phyloP scores from a whole-genome alignment of 2,113 vertebrate species.

The Empidonax traillii region DNA sequence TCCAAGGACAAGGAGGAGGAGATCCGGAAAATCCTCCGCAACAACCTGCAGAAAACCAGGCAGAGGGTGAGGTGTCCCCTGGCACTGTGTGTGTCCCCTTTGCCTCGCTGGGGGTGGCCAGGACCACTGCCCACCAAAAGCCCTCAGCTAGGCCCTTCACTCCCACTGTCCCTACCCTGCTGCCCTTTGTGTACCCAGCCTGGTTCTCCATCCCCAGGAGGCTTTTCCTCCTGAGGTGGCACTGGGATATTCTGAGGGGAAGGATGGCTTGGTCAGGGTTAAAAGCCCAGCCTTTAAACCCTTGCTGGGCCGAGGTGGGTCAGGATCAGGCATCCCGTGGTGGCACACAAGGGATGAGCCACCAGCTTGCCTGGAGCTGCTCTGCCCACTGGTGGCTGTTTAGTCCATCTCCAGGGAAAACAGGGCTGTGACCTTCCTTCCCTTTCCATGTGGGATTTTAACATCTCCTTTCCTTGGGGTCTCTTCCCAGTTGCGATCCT shows the following conservation, averaged over 20 bases:
- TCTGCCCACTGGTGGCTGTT: not conserved
- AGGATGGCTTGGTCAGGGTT: not conserved
- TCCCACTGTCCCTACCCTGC: not conserved
- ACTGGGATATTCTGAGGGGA: not conserved
- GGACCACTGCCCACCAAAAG: not conserved
- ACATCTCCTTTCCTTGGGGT: not conserved
- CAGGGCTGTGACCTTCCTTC: not conserved
- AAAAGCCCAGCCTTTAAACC: not conserved
- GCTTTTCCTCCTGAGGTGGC: not conserved
- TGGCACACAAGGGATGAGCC: not conserved
- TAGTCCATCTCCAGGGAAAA: not conserved
- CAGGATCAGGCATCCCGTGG: not conserved
- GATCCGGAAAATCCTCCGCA: conserved; percentile 93
- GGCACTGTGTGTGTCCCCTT: rapidly evolving
- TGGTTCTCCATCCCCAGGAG: not conserved
- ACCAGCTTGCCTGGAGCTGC: not conserved
- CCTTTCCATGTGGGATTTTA: not conserved
- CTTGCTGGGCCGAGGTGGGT: not conserved
- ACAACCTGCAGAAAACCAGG: conserved; percentile 94
- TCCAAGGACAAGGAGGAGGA: conserved; percentile 94
- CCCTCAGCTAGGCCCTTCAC: not conserved
- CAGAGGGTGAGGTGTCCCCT: conserved; percentile 81
- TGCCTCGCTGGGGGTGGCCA: not conserved
- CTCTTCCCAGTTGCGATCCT: conserved; percentile 85
- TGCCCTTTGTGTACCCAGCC: not conserved